phyloP scores from a whole-genome alignment of 1,140 invertebrate genomes.

The Sitodiplosis mosellana region DNA sequence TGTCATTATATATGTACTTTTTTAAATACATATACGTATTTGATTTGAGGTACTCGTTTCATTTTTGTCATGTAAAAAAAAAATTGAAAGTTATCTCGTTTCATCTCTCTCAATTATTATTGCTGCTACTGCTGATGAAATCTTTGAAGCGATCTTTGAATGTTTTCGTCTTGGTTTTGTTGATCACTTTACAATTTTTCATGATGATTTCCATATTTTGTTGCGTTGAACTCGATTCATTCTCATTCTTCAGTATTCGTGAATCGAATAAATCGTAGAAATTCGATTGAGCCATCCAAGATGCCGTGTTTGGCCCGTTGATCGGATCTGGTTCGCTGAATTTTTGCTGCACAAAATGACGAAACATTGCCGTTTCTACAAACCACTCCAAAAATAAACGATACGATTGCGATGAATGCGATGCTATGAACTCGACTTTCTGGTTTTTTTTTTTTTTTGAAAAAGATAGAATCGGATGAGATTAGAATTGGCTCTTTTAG shows the following conservation, averaged over 20 bases:
- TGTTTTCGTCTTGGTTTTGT: constrained; percentile 26
- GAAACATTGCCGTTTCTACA: constrained; percentile 65
- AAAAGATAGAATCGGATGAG: no score
- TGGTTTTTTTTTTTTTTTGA: constrained; percentile 12
- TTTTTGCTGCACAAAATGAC: constrained; percentile 16
- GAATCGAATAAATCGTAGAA: constrained; percentile 29
- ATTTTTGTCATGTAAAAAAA: no score
- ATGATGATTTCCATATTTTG: constrained; percentile 6
- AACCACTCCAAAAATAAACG: constrained; percentile 65
- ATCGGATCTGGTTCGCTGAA: constrained; percentile 25
- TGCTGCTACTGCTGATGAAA: constrained; percentile 8
- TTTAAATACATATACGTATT: no score
- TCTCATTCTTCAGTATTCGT: constrained; percentile 11
- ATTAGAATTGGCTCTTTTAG: no score
- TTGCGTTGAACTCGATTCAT: not conserved
- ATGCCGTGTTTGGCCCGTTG: constrained; percentile 20
- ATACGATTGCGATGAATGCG: constrained; percentile 36
- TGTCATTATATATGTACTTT: no score
- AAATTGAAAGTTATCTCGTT: no score
- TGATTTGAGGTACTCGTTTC: no score
- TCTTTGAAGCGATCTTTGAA: constrained; percentile 27
- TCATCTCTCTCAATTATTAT: no score
- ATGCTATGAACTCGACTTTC: constrained; percentile 41
- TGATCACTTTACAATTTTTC: constrained; percentile 25
- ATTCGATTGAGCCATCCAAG: constrained; percentile 9